Percentiles rank a stretch among this genome's conserved stretches.
phyloP scores from a whole-genome alignment of 2,888 invertebrate species.

The Micoletzkya japonica region DNA sequence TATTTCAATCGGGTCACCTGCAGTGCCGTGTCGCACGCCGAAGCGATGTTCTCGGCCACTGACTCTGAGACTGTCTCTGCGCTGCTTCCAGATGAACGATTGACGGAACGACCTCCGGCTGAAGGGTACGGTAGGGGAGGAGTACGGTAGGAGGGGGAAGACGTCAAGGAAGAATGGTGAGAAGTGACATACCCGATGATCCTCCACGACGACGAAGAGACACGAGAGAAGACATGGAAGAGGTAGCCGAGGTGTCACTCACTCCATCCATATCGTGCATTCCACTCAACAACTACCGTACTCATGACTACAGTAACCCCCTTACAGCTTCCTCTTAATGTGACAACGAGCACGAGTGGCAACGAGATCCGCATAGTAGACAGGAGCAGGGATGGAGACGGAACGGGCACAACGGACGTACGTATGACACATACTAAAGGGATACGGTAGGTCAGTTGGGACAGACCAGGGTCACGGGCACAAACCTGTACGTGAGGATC shows the following conservation, averaged over 20 bases:
- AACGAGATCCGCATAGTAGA: slow-evolving; percentile 58
- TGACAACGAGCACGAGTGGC: slow-evolving; percentile 58
- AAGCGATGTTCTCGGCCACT: slow-evolving; percentile 24
- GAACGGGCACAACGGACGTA: slow-evolving; percentile 58
- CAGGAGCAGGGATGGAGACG: slow-evolving; percentile 56
- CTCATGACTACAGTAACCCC: neutral
- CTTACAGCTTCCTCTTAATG: slow-evolving; percentile 55
- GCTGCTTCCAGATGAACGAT: slow-evolving; percentile 22
- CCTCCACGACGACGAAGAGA: slow-evolving; percentile 25
- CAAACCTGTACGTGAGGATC: slow-evolving; percentile 49
- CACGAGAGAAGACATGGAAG: slow-evolving; percentile 24
- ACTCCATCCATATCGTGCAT: slow-evolving; percentile 39
- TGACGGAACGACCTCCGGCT: slow-evolving; percentile 10
- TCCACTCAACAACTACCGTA: slow-evolving; percentile 28
- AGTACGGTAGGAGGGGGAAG: neutral
- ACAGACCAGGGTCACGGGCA: neutral
- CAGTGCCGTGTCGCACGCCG: slow-evolving; percentile 23
- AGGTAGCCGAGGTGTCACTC: slow-evolving; percentile 27
- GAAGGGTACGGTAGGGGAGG: neutral
- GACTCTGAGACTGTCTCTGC: slow-evolving; percentile 26
- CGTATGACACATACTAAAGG: slow-evolving; percentile 53
- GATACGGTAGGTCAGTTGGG: neutral
- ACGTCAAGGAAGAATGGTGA: neutral
- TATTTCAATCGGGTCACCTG: slow-evolving; percentile 12
- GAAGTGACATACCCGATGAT: neutral